Conservation (phyloP, 1,140 invertebrate genomes). For the Diploscapter pachys region DNA sequence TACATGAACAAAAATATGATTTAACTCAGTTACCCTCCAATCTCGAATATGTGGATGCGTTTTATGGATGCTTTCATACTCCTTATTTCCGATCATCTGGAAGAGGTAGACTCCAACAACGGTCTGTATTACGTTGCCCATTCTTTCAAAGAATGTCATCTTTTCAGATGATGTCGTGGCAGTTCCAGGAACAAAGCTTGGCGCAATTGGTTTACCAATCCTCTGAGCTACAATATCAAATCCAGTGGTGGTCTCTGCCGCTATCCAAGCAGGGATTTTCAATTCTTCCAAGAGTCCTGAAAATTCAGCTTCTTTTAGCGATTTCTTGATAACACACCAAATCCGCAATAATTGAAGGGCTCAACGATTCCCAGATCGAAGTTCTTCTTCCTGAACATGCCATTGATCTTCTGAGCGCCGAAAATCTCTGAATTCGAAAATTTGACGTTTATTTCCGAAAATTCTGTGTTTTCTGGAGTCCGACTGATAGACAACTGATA, state of each 20-base stretch:
- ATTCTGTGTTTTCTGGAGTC: too few species aligned
- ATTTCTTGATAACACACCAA: background rate
- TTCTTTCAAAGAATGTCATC: conserved; percentile 17
- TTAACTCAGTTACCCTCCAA: background rate
- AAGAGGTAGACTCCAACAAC: conserved; percentile 1
- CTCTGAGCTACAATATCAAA: conserved; percentile 6
- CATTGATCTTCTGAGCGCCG: background rate
- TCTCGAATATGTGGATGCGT: background rate
- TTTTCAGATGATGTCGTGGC: conserved; percentile 2
- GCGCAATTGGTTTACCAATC: conserved; percentile 18
- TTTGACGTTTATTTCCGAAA: too few species aligned
- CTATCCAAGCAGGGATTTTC: conserved; percentile 8
- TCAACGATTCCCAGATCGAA: conserved; percentile 13
- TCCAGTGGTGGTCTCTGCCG: conserved; percentile 5
- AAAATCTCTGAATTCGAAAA: too few species aligned
- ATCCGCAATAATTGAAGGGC: conserved; percentile 13
- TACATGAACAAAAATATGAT: too few species aligned
- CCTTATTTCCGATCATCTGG: background rate
- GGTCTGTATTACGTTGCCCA: background rate
- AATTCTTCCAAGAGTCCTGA: conserved; percentile 13
- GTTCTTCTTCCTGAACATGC: conserved; percentile 1
- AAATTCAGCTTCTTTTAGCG: background rate
- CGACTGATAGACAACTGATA: too few species aligned
- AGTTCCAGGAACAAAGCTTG: conserved; percentile 20
- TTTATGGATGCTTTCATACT: conserved; percentile 7